phyloP scores from a whole-genome alignment of 2,797 vertebrate genomes.

The Lutjanus campechanus region DNA sequence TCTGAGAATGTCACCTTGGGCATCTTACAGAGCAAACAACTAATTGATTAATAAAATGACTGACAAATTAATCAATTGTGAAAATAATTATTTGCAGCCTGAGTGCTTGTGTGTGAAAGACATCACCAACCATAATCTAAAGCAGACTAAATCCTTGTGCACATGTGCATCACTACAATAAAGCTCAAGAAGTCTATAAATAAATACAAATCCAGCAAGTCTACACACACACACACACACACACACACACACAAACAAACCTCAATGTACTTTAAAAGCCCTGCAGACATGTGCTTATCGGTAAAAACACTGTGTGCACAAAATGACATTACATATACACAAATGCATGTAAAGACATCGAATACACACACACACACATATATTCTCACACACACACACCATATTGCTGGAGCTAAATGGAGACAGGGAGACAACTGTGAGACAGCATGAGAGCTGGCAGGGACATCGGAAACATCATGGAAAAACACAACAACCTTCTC shows the following conservation, averaged over 20 bases:
- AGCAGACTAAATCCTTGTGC: slow-evolving; percentile 38
- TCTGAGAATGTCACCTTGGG: too few species aligned
- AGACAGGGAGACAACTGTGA: slow-evolving; percentile 76
- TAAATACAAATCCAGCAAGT: slow-evolving; percentile 31
- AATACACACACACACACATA: slow-evolving; percentile 13
- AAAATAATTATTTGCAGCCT: too few species aligned
- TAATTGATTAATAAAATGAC: too few species aligned
- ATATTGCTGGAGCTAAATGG: slow-evolving; percentile 75
- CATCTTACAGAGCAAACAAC: too few species aligned
- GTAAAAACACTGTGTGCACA: slow-evolving; percentile 24
- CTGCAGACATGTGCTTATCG: slow-evolving; percentile 8
- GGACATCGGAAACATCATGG: slow-evolving; percentile 66
- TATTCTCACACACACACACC: slow-evolving; percentile 53
- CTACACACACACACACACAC: neutral
- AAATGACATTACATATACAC: slow-evolving; percentile 24
- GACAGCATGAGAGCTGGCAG: slow-evolving; percentile 76
- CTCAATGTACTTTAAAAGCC: slow-evolving; percentile 21
- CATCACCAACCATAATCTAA: slow-evolving; percentile 40
- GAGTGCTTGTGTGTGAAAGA: too few species aligned
- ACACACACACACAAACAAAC: slow-evolving; percentile 19
- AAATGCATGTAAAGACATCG: slow-evolving; percentile 25
- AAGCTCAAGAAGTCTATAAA: slow-evolving; percentile 34
- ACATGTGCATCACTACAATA: slow-evolving; percentile 45
- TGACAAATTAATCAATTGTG: too few species aligned
- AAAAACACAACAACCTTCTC: slow-evolving; percentile 69